Base-by-base conservation (phyloP, 1,140 invertebrate genomes). In the Calephelis nemesis region DNA sequence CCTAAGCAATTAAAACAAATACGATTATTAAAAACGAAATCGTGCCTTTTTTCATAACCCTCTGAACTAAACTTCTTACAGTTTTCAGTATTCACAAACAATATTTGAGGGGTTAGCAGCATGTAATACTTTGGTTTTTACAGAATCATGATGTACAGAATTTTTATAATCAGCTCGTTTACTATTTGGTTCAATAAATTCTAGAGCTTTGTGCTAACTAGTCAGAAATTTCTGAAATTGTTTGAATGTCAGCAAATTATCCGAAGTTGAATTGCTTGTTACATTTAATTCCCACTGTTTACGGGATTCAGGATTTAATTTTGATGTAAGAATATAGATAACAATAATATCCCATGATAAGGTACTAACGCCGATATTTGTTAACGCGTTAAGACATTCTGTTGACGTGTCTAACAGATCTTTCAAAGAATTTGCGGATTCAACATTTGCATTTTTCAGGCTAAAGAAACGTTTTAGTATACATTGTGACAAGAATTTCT, bases 1-100 rank as follows among this genome's bases (percentile, higher is more conserved):
- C 70, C 67, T 10, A 74, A 63, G 62, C 75, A 76, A 50, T 72
- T 73, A 65, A 65, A 78, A 60, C 74, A 74, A 9, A 76, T 30
- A 7, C 60, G 62, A n/a, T 64, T 68, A 8, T 69, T 50, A 7
- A 62, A 48, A 30, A 75, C 72, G 66, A 74, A 75, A 7, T 71
- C 47, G 7, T 63, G 63, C 7, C 72, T 62, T 40, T 52, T 9
- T 30, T 65, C 49, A 13, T 65, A 49, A 48, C 42, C 40, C 40
- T 42, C 11, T 3, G 69, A 68, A 12, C n/a, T 6, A 68, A 78
- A 78, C 5, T 69, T 47, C 47, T 52, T 60, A 66, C 70, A 48
- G 69, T n/a, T n/a, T n/a, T n/a, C 67, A 71, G 69, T 39, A 67
- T 40, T 62, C 6, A 71, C 65, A 71, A 52, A 45, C 13, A 10